Percentiles rank a stretch among this genome's conserved stretches.
Conservation (phyloP, 2,888 invertebrate species). For the Xylota sylvarum region DNA sequence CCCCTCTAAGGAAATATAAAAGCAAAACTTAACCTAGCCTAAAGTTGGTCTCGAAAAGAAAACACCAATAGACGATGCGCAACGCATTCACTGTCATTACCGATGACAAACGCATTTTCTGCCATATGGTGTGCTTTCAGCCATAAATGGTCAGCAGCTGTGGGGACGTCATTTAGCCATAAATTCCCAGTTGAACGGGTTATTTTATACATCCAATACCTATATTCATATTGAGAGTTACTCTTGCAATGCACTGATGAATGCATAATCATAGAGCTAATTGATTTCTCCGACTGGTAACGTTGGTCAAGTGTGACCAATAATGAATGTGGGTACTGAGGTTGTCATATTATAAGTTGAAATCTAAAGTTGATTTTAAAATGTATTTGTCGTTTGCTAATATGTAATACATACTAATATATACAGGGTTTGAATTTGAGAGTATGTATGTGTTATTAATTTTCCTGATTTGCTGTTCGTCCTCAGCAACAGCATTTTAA, state of each 20-base stretch:
- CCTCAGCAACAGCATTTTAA: no score
- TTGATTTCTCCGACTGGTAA: slow-evolving; percentile 44
- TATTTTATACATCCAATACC: no score
- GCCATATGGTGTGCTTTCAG: slow-evolving; percentile 66
- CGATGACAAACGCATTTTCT: slow-evolving; percentile 29
- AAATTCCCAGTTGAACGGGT: slow-evolving; percentile 49
- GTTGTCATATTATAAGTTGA: not conserved
- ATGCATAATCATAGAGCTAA: slow-evolving; percentile 47
- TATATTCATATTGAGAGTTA: slow-evolving; percentile 25
- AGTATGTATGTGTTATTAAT: no score
- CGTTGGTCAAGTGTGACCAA: slow-evolving; percentile 42
- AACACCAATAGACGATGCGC: slow-evolving; percentile 26
- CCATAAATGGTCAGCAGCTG: slow-evolving; percentile 54
- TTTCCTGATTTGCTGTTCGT: no score
- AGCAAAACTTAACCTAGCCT: slow-evolving; percentile 1
- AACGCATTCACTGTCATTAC: slow-evolving; percentile 49
- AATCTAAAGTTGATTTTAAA: not conserved
- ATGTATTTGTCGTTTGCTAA: not conserved
- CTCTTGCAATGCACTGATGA: slow-evolving; percentile 41
- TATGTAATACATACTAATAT: not conserved
- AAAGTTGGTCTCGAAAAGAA: not conserved
- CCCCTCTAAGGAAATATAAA: not conserved
- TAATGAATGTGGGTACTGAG: not conserved
- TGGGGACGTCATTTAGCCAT: slow-evolving; percentile 36
- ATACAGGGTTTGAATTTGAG: not conserved